These are phyloP conservation scores for Bimastos eiseni DNA, from an alignment of 2,888 invertebrate genomes.

Conservation along the genomic window DNA sequence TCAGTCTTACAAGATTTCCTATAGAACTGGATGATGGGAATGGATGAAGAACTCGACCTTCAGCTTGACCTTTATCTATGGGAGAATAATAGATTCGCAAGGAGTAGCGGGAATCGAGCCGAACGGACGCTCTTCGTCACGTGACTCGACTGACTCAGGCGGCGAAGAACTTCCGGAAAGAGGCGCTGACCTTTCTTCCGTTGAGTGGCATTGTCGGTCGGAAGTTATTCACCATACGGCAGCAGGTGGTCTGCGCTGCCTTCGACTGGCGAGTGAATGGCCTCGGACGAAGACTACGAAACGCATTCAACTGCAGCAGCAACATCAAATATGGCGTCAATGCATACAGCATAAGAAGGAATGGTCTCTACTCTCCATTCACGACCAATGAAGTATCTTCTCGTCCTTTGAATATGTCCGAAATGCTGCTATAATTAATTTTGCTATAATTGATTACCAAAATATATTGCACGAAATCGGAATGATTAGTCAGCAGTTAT, in stretches of 20 bases:
- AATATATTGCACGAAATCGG: too few relatives aligned
- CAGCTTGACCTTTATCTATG: neutral
- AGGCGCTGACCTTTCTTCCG: slow-evolving; percentile 33
- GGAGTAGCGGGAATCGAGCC: neutral
- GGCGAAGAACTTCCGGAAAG: slow-evolving; percentile 34
- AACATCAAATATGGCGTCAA: neutral
- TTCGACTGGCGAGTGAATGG: slow-evolving; percentile 7
- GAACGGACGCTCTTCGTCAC: neutral
- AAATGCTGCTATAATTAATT: neutral
- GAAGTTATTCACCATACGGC: slow-evolving; percentile 41
- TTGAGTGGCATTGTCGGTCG: slow-evolving; percentile 38
- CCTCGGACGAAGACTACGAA: neutral
- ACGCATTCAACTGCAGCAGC: slow-evolving; percentile 21
- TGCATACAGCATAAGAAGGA: neutral
- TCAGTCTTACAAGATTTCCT: neutral
- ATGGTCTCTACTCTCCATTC: neutral
- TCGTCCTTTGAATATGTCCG: neutral
- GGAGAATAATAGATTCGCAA: neutral
- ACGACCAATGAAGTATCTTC: neutral
- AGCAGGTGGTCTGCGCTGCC: neutral
- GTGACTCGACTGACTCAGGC: neutral
- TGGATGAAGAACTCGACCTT: neutral
- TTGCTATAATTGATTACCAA: too few relatives aligned
- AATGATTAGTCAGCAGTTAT: too few relatives aligned
- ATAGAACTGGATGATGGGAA: neutral